A percentile compares a stretch with the other conserved stretches of the same genome.
Evolutionary conservation across 2,113 vertebrate species (phyloP).

Genomic region (Cavia aperea): DNA sequence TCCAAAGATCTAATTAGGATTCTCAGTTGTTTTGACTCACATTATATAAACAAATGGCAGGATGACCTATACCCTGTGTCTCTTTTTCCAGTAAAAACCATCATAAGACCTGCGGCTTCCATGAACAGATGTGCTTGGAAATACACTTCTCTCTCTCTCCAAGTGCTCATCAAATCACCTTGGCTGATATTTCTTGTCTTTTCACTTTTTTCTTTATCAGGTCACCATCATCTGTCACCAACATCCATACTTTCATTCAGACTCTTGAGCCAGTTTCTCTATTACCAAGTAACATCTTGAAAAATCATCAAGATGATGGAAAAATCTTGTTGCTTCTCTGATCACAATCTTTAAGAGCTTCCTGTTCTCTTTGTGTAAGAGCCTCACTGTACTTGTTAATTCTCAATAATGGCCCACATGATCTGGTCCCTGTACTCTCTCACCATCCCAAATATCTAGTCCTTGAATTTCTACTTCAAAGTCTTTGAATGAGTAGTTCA

Average conservation of each 20-base stretch:
- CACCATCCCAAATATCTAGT: not conserved
- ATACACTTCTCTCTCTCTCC: not conserved
- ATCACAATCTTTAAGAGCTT: not conserved
- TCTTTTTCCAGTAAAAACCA: not conserved
- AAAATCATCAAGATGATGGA: not conserved
- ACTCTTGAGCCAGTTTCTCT: not conserved
- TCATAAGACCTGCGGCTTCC: not conserved
- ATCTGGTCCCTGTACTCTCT: too few species aligned
- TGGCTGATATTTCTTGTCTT: not conserved
- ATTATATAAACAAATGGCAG: not conserved
- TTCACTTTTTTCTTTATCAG: not conserved
- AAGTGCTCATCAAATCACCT: too few species aligned
- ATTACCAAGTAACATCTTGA: not conserved
- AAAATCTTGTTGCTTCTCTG: not conserved
- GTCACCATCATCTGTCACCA: not conserved
- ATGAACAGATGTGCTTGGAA: fast-evolving
- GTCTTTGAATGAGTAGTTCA: not conserved
- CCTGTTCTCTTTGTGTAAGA: not conserved
- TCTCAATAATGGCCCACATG: fast-evolving
- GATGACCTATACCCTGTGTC: fast-evolving
- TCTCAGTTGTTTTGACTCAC: too few species aligned
- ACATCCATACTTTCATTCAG: too few species aligned
- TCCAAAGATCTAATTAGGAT: too few species aligned
- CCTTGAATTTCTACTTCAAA: not conserved
- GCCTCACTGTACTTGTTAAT: fast-evolving